A percentile compares a stretch with the other conserved stretches of the same genome.
These are phyloP conservation scores for Pseudochirops cupreus DNA, from an alignment of 2,797 vertebrate genomes.

Conservation along the genomic window DNA sequence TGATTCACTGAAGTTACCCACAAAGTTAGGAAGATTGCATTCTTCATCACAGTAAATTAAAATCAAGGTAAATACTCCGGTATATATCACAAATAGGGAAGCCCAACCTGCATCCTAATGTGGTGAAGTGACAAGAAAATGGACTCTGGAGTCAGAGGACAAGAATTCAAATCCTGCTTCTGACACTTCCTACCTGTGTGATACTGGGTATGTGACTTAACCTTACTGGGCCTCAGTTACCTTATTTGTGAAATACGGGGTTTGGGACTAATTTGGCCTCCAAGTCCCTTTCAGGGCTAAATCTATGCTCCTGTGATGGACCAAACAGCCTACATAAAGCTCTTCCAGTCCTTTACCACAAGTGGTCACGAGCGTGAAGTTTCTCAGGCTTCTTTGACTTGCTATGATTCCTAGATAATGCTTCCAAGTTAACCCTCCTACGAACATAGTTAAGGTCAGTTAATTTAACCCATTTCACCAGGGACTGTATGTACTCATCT, in stretches of 20 bases:
- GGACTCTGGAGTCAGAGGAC: not conserved
- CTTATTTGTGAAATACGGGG: not conserved
- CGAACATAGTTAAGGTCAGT: not conserved
- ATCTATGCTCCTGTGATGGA: not conserved
- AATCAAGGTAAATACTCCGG: not conserved
- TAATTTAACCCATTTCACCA: conserved; percentile 3
- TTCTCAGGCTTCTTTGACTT: not conserved
- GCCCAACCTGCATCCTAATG: accelerated
- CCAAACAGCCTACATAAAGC: not conserved
- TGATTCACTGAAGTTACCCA: not conserved
- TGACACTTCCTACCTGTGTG: not conserved
- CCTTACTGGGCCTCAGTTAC: not conserved
- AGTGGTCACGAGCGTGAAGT: not conserved
- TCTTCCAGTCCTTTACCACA: not conserved
- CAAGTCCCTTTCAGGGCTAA: not conserved
- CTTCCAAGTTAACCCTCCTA: not conserved
- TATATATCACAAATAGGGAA: not conserved
- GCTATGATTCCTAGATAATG: not conserved
- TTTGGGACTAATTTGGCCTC: not conserved
- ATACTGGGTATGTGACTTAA: not conserved
- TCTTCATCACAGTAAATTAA: not conserved
- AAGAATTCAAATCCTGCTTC: not conserved
- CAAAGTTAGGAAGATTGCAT: not conserved
- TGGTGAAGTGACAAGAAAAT: not conserved
- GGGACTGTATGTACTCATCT: not conserved